phyloP scores from a whole-genome alignment of 2,888 invertebrate species.

The Odontothrips loti region DNA sequence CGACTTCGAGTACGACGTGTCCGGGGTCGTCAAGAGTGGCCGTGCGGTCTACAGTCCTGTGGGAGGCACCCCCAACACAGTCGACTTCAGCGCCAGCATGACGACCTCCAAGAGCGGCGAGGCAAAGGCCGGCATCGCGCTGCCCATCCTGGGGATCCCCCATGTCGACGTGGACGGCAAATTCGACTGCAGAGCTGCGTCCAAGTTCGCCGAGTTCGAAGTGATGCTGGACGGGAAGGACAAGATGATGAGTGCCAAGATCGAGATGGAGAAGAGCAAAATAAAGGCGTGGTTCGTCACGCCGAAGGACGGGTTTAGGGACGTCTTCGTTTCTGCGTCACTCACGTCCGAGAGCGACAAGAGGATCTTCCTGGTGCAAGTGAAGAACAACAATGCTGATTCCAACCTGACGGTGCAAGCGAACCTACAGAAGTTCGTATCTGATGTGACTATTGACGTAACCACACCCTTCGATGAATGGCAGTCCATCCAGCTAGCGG shows the following conservation, averaged over 20 bases:
- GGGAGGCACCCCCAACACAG: neutral
- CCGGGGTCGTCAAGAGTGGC: neutral
- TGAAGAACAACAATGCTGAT: neutral
- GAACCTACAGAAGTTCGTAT: neutral
- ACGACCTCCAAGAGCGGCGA: neutral
- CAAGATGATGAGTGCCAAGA: neutral
- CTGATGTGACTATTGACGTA: neutral
- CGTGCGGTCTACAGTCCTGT: neutral
- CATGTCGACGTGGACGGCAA: neutral
- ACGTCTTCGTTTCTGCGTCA: neutral
- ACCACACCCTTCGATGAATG: neutral
- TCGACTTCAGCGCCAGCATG: neutral
- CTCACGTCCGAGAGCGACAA: neutral
- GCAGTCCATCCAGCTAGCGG: neutral
- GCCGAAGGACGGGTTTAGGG: neutral
- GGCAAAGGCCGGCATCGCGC: neutral
- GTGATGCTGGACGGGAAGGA: neutral
- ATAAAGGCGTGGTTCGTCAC: conserved; percentile 11
- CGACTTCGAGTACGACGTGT: neutral
- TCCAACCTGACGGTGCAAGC: neutral
- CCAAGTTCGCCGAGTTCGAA: neutral
- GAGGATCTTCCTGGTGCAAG: neutral
- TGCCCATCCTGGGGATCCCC: neutral
- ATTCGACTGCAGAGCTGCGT: neutral
- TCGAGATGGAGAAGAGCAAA: neutral